Base-by-base conservation (phyloP, 2,888 invertebrate genomes). In the Drosophila dives region DNA sequence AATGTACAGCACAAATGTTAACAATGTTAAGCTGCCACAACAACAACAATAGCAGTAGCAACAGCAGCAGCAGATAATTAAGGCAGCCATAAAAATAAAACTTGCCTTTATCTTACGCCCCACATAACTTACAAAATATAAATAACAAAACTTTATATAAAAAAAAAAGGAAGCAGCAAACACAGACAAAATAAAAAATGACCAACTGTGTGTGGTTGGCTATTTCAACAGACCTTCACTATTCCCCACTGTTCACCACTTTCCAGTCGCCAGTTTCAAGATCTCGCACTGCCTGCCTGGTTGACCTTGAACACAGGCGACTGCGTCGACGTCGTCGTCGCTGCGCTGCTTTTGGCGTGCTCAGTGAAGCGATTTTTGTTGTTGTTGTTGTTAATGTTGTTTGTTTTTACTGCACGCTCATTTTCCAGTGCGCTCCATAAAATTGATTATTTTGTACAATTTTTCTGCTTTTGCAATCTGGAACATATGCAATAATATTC, bases 301-400 rank as follows among this genome's bases (percentile, higher is more conserved):
- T 77, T 81, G 82, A 85, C 84, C 84, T 85, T 85, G 83, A 64
- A 66, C 53, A 66, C 64, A 69, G 65, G 34, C 55, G 59, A 26
- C 23, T 36, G 54, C 54, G 20, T 34, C 23, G 32, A 54, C 64
- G 62, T 53, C 51, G 42, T n/a, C 40, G 56, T 20, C 26, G 34
- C 77, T 60, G 62, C 74, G 72, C 70, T 72, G 71, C 64, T 50
- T 40, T 56, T 42, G 61, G n/a, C 36, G 56, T 83, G 88, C 38
- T 79, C 87, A 77, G 62, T 80, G 82, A 86, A 86, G 85, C 87
- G 84, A 64, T 68, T 74, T 65, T 53, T 45, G 36, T 55, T 53
- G 40, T n/a, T 50, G 26, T 5, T 38, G 38, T 42, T 67, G 23
- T 50, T 74, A 29, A 59, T 65, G 10, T 38, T 72, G 53, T 54